Base-by-base conservation (phyloP, 2,113 vertebrate genomes). In the Saccopteryx bilineata region DNA sequence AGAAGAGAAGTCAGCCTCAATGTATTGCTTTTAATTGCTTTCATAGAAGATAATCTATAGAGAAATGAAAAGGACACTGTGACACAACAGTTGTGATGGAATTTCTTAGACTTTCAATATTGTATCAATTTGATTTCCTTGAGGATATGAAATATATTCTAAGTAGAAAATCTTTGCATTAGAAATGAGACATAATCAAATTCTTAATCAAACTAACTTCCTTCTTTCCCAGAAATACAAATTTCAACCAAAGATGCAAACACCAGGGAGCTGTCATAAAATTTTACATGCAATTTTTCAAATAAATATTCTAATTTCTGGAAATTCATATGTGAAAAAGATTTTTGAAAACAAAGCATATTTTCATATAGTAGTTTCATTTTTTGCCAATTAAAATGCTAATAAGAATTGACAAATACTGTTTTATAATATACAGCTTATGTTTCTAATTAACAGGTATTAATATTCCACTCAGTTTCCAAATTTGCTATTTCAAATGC, bases 121-220 rank as follows among this genome's bases (percentile, higher is more conserved):
- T 56, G 60, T 56, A 96, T 85, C 65, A 88, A 68, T 94, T 89
- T 92, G 78, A 92, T 96, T 89, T 95, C 84, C 84, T 95, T 84
- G 72, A 89, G 84, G 94, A 91, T 91, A 84, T 85, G 83, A 80
- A 96, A 76, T 12, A 46, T 92, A 90, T 50, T 75, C 31, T 80
- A 89, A 80, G 52, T 31, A 69, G 66, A 78, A 95, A 93, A 85
- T 10, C 78, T 84, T 95, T 88, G 58, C 78, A 96, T 93, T 92
- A 91, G 60, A 91, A 80, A 91, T 91, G 94, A 91, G 52, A 95
- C 19, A n/a, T 91, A 91, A 95, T 96, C 88, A 94, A 94, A 95
- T 84, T 88, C 65, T 93, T 91, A 91, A 93, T 95, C 91, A 95
- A 87, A 52, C 18, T 39, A 79, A 88, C 78, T 88, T 93, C 63